Evolutionary conservation across 2,888 invertebrate genomes (phyloP).

Genomic region (Sisyra terminalis): DNA sequence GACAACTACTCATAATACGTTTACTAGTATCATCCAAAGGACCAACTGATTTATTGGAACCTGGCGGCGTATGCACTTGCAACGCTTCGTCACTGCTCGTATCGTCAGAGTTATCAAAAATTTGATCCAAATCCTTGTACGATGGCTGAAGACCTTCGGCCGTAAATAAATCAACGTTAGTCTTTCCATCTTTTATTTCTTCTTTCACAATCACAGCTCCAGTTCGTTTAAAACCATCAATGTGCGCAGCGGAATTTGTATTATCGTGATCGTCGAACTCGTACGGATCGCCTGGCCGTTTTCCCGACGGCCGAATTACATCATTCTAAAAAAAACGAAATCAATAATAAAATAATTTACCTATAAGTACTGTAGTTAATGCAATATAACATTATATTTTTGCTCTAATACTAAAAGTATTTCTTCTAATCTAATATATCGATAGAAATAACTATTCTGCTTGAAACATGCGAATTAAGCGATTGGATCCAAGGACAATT

Average conservation of each 20-base stretch:
- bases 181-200: conserved; percentile 33
- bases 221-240: conserved; percentile 31
- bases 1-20: conserved; percentile 15
- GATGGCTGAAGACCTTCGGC: conserved; percentile 81
- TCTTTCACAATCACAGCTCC: conserved; percentile 28
- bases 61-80: conserved; percentile 80
- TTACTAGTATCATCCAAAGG: conserved; percentile 29
- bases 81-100: conserved; percentile 80
- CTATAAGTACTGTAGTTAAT: no score
- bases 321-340: conserved; percentile 19
- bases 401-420: no score
- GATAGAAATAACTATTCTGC: no score
- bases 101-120: conserved; percentile 85
- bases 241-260: conserved; percentile 29
- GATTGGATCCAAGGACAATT: no score
- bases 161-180: conserved; percentile 61
- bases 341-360: neutral
- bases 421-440: no score
- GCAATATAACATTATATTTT: no score
- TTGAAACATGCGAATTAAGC: no score
- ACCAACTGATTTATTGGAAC: conserved; percentile 54
- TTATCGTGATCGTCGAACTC: conserved; percentile 52
- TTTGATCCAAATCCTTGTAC: conserved; percentile 80
- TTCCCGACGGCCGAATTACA: conserved; percentile 14
- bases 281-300: conserved; percentile 42